A percentile compares a stretch with the other conserved stretches of the same genome.
phyloP scores from a whole-genome alignment of 2,113 vertebrate species.

The Rissa tridactyla region DNA sequence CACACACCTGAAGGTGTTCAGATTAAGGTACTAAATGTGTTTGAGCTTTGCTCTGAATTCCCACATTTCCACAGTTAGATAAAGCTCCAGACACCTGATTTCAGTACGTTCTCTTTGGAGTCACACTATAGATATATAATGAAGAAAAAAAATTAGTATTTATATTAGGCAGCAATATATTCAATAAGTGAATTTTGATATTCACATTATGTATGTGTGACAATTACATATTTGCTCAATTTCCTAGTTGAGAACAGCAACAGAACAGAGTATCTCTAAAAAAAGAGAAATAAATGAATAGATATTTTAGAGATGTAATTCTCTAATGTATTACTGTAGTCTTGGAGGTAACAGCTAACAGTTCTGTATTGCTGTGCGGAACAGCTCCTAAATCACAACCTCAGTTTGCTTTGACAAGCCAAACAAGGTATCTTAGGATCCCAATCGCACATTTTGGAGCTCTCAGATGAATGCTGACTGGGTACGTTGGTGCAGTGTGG shows the following conservation, averaged over 20 bases:
- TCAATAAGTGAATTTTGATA: not conserved
- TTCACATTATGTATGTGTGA: not conserved
- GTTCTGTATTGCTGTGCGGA: not conserved
- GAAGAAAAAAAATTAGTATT: not conserved
- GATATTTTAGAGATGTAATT: not conserved
- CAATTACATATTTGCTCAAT: not conserved
- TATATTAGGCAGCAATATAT: not conserved
- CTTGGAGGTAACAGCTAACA: not conserved
- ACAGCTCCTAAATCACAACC: slow-evolving; percentile 14
- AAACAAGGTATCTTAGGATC: not conserved
- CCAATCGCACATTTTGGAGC: not conserved
- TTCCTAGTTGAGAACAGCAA: not conserved
- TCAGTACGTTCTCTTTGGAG: not conserved
- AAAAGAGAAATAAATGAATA: not conserved
- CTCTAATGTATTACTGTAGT: not conserved
- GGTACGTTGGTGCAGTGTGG: not conserved
- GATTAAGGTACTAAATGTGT: not conserved
- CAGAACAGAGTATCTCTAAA: not conserved
- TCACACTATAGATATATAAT: not conserved
- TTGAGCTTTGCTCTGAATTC: not conserved
- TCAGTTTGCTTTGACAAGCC: not conserved
- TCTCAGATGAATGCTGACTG: not conserved
- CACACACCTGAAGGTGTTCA: not conserved
- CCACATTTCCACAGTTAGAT: not conserved
- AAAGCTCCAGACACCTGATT: not conserved